phyloP scores from a whole-genome alignment of 2,797 vertebrate genomes.

The Notolabrus celidotus region DNA sequence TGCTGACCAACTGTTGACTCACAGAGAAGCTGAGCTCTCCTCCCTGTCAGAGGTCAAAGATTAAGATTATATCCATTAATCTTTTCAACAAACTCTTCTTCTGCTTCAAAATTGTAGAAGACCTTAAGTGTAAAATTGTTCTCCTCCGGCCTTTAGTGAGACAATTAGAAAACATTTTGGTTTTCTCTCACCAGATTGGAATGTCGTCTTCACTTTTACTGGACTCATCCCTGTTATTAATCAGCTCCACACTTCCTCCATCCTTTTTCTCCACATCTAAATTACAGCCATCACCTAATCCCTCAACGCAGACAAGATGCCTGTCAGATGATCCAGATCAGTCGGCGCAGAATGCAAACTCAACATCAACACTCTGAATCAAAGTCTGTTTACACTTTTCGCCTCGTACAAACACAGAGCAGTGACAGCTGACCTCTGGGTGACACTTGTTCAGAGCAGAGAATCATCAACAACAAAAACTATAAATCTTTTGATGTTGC shows the following conservation, averaged over 20 bases:
- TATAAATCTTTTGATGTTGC: constrained; percentile 9
- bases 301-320: constrained; percentile 3
- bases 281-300: constrained; percentile 16
- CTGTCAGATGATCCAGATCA: constrained; percentile 31
- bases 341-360: constrained; percentile 2
- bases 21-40: not conserved
- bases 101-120: not conserved
- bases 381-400: constrained; percentile 11
- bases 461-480: constrained; percentile 11
- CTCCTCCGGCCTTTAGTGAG: not conserved
- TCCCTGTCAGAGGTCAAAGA: constrained; percentile 5
- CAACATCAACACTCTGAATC: constrained; percentile 14
- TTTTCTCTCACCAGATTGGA: constrained; percentile 24
- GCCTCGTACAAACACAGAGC: constrained; percentile 3
- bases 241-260: constrained; percentile 1
- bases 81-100: not conserved
- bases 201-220: constrained; percentile 24
- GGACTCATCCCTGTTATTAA: constrained; percentile 20
- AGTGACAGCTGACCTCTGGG: not conserved
- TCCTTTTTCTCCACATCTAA: constrained; percentile 11
- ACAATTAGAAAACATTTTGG: constrained; percentile 22
- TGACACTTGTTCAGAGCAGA: not conserved
- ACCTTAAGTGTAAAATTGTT: too few species aligned
- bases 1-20: not conserved
- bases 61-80: constrained; percentile 21